Conservation (phyloP, 64 coral and sea anemone species). For the Catalaphyllia jardinei region DNA sequence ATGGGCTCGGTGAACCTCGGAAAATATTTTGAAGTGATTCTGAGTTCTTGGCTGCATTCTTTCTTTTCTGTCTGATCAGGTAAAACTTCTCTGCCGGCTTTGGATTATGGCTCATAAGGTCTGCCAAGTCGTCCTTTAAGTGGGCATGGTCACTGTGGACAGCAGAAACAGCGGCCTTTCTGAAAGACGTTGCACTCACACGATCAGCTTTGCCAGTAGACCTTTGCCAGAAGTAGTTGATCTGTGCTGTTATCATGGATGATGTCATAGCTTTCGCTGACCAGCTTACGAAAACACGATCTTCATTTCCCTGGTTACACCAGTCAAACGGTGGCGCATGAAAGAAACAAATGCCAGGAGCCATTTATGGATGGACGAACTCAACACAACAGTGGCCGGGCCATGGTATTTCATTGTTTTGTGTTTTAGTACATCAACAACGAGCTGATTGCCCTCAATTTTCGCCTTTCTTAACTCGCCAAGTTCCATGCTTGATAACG, state of each 20-base stretch:
- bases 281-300: background rate
- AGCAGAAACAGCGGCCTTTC: conserved; percentile 16
- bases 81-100: too few relatives aligned
- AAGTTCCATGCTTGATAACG: background rate
- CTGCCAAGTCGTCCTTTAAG: too few relatives aligned
- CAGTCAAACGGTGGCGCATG: too few relatives aligned
- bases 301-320: too few relatives aligned
- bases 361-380: background rate
- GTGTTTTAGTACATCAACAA: background rate
- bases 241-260: conserved; percentile 32
- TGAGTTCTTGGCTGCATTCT: too few relatives aligned
- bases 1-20: too few relatives aligned
- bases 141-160: background rate
- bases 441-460: too few relatives aligned
- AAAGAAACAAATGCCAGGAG: too few relatives aligned
- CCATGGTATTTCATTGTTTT: conserved; percentile 31
- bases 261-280: conserved; percentile 40
- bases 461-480: too few relatives aligned
- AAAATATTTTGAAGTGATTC: too few relatives aligned
- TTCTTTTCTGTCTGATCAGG: too few relatives aligned
- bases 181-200: conserved; percentile 5
- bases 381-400: conserved; percentile 33
- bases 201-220: background rate
- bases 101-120: too few relatives aligned
- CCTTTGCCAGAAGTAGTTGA: conserved; percentile 48